Conservation (phyloP, 2,888 invertebrate genomes). For the Agonopterix heracliana region DNA sequence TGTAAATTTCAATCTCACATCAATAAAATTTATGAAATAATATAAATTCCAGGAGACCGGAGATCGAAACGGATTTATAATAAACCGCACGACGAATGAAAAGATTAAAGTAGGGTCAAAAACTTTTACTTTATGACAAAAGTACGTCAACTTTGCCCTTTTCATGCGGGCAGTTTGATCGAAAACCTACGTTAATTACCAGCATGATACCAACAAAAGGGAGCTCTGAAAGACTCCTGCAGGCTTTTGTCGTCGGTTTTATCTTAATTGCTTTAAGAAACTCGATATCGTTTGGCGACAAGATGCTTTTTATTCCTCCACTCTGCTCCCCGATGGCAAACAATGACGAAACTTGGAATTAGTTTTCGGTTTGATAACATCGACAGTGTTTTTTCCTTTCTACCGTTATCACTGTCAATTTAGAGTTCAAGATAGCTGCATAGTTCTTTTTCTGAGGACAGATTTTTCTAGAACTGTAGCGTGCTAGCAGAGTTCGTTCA, state of each 20-base stretch:
- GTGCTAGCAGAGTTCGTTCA: slow-evolving; percentile 29
- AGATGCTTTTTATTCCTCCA: slow-evolving; percentile 66
- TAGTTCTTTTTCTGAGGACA: slow-evolving; percentile 14
- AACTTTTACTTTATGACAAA: not conserved
- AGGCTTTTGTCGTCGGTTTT: slow-evolving; percentile 64
- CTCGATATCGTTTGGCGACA: slow-evolving; percentile 71
- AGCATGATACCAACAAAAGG: slow-evolving; percentile 43
- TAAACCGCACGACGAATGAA: no score
- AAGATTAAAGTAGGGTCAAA: not conserved
- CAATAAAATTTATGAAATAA: no score
- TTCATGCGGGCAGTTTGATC: slow-evolving; percentile 39
- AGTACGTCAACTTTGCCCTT: not conserved
- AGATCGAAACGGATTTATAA: no score
- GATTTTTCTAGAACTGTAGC: slow-evolving; percentile 43
- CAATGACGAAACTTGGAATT: slow-evolving; percentile 69
- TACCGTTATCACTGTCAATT: slow-evolving; percentile 44
- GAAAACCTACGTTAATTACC: slow-evolving; percentile 52
- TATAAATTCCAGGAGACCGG: not conserved
- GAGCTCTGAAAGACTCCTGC: slow-evolving; percentile 35
- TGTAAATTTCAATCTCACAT: no score
- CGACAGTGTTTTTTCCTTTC: slow-evolving; percentile 37
- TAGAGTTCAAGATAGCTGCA: slow-evolving; percentile 12
- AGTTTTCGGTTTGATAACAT: slow-evolving; percentile 65
- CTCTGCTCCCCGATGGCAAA: slow-evolving; percentile 52
- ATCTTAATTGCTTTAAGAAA: slow-evolving; percentile 74